Evolutionary conservation across 2,797 vertebrate species (phyloP).

Genomic region (Pangasius mekongensis): DNA sequence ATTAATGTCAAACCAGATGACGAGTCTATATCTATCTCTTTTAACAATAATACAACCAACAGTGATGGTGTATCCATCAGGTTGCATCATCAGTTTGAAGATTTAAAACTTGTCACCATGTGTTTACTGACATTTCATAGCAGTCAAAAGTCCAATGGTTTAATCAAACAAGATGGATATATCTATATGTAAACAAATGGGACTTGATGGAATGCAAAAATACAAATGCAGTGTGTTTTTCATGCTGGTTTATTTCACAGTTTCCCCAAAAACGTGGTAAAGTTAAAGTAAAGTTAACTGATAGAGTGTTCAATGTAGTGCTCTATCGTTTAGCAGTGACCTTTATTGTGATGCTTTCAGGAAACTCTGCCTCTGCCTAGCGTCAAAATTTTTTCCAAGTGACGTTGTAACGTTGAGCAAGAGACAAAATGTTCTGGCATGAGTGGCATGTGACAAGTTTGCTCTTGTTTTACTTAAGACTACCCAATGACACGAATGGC

Average conservation of each 20-base stretch:
- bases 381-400: background rate
- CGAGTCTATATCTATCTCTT: background rate
- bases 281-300: background rate
- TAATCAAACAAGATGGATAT: background rate
- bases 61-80: background rate
- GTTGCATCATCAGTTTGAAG: background rate
- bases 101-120: background rate
- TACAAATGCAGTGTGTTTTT: background rate
- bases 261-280: background rate
- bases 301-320: background rate
- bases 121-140: background rate
- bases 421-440: background rate
- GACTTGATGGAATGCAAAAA: background rate
- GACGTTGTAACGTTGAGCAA: background rate
- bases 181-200: background rate
- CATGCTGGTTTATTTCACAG: background rate
- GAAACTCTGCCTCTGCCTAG: background rate
- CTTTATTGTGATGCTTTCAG: background rate
- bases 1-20: constrained; percentile 7
- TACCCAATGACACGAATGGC: background rate
- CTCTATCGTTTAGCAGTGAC: background rate
- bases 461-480: background rate
- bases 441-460: background rate
- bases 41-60: background rate
- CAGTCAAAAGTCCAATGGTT: background rate